Evolutionary conservation across 2,797 vertebrate genomes (phyloP), one percentile per base, ranked within the genome.

Genomic region (Acanthurus leucopareius): DNA sequence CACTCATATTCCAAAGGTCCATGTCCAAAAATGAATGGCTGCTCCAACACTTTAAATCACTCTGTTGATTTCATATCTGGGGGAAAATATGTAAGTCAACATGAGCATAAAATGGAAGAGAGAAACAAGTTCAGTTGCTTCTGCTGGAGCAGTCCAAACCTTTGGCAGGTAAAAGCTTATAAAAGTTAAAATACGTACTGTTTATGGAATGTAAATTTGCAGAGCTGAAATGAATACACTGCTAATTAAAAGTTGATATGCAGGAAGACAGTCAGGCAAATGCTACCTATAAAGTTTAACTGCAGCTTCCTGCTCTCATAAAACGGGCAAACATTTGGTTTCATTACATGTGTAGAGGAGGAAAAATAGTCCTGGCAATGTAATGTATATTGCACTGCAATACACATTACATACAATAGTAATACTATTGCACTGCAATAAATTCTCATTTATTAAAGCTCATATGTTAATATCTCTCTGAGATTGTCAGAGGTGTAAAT

Each of bases 1-100:
- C 74, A 4, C 89, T 94, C 28, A 22, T 81, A 35, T 96, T 96
- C 73, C 79, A 82, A 73, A 62, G 64, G 61, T 93, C 91, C 94
- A 95, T 95, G 49, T 44, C 48, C 38, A 13, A 17, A 44, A 78
- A n/a, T 19, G 17, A 73, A 66, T 52, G 28, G 11, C 32, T 42
- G 2, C 16, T 73, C 20, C 54, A 58, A 17, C 3, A 15, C 2
- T 20, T 66, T 3, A 56, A 84, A 62, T 82, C 52, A 60, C 22
- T 15, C 7, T 2, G 22, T 49, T 4, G 17, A 58, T 79, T 19
- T 79, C 71, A 49, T 64, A 32, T 65, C 74, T 79, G 59, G 22
- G 83, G 73, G 74, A 68, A 79, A 78, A 68, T 4, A 49, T 52
- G 19, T 48, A 19, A 35, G 51, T n/a, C 65, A 48, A 42, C 22